Conservation (phyloP, 1,140 invertebrate species). For the Drosophila mojavensis region DNA sequence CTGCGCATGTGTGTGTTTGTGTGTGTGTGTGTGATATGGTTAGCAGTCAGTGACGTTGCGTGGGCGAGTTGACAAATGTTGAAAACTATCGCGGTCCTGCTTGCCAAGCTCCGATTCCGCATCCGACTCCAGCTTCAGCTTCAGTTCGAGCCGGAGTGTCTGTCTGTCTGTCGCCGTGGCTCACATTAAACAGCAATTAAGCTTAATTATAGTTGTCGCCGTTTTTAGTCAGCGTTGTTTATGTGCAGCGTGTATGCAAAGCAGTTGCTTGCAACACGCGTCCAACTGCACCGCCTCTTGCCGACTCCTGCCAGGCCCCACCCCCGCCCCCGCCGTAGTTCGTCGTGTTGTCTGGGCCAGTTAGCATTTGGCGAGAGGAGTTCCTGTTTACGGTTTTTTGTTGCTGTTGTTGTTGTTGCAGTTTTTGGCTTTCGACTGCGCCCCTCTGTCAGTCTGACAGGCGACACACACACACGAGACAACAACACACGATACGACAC, state of each 20-base stretch:
- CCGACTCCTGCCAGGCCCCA: background rate
- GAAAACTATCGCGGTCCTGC: conserved; percentile 23
- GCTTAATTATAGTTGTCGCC: conserved; percentile 83
- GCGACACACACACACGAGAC: conserved; percentile 33
- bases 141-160: background rate
- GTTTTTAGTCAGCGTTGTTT: conserved; percentile 74
- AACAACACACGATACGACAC: conserved; percentile 49
- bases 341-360: conserved; percentile 52
- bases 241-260: conserved; percentile 76
- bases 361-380: conserved; percentile 61
- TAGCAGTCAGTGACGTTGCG: conserved; percentile 45
- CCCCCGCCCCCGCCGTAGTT: background rate
- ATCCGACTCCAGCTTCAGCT: background rate
- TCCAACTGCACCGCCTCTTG: background rate
- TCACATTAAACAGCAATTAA: conserved; percentile 82
- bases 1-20: conserved; percentile 23
- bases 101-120: background rate
- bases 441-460: conserved; percentile 57
- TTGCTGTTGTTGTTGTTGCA: conserved; percentile 14
- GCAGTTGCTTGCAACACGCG: conserved; percentile 59
- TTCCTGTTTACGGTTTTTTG: conserved; percentile 67
- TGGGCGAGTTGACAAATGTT: conserved; percentile 50
- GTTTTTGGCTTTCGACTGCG: conserved; percentile 31
- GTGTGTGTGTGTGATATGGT: conserved; percentile 31
- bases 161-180: conserved; percentile 35